Evolutionary conservation across 35 echinoderm and acorn worm species (phyloP).

Genomic region (Hemicentrotus pulcherrimus): DNA sequence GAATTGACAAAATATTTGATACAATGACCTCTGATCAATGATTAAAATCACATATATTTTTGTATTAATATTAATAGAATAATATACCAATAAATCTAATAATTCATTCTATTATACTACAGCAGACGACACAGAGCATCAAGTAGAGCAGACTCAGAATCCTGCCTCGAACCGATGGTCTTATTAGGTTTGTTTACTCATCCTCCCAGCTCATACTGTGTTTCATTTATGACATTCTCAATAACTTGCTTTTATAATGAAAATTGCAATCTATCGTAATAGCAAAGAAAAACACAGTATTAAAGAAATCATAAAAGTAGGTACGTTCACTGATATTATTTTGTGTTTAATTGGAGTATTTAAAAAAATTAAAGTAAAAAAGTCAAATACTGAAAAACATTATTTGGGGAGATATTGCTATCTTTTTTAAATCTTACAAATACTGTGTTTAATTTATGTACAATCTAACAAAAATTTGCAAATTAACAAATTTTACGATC

Average conservation of each 20-base stretch:
- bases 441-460: too few species aligned
- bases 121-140: conserved; percentile 66
- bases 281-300: too few species aligned
- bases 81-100: too few species aligned
- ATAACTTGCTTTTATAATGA: background rate
- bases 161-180: conserved; percentile 73
- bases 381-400: too few species aligned
- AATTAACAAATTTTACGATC: too few species aligned
- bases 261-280: background rate
- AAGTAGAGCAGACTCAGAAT: conserved; percentile 63
- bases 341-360: too few species aligned
- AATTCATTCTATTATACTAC: background rate
- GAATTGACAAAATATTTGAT: background rate
- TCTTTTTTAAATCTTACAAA: too few species aligned
- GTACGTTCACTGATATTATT: too few species aligned
- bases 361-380: too few species aligned
- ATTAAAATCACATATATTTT: background rate
- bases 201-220: background rate
- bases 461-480: too few species aligned
- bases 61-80: background rate
- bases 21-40: background rate
- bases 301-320: too few species aligned
- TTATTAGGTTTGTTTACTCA: conserved; percentile 61
- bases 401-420: too few species aligned
- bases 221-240: background rate